Percentiles rank a stretch among this genome's conserved stretches.
These are phyloP conservation scores for Ips typographus DNA, from an alignment of 1,140 invertebrate species.

Conservation along the genomic window DNA sequence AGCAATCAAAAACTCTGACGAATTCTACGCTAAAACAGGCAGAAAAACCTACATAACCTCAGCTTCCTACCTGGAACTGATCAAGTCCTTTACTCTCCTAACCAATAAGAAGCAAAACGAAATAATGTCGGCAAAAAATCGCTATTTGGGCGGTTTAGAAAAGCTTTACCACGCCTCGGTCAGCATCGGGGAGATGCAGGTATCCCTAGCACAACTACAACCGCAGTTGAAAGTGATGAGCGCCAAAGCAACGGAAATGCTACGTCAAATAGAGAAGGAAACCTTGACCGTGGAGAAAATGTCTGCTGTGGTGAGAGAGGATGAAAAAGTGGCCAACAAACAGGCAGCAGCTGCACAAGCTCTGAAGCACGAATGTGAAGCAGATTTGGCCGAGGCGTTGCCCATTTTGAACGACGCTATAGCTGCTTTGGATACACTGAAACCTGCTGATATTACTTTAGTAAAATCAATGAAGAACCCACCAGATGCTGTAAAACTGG, in stretches of 20 bases:
- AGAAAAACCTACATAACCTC: slow-evolving; percentile 88
- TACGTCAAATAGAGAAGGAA: slow-evolving; percentile 83
- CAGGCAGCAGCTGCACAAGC: slow-evolving; percentile 81
- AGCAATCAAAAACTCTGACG: slow-evolving; percentile 61
- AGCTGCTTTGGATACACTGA: slow-evolving; percentile 87
- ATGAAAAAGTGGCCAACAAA: slow-evolving; percentile 85
- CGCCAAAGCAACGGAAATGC: slow-evolving; percentile 78
- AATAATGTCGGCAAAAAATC: slow-evolving; percentile 70
- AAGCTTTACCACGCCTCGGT: slow-evolving; percentile 82
- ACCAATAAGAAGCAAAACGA: slow-evolving; percentile 79
- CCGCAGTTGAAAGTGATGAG: slow-evolving; percentile 85
- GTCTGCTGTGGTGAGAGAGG: slow-evolving; percentile 78
- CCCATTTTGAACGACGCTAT: slow-evolving; percentile 83
- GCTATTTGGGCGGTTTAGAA: slow-evolving; percentile 84
- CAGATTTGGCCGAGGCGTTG: slow-evolving; percentile 85
- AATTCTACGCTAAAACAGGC: slow-evolving; percentile 67
- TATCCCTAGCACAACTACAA: slow-evolving; percentile 76
- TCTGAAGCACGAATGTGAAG: slow-evolving; percentile 87
- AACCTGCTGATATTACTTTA: slow-evolving; percentile 90
- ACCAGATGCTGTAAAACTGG: slow-evolving; percentile 86
- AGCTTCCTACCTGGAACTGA: slow-evolving; percentile 85
- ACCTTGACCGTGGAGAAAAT: slow-evolving; percentile 85
- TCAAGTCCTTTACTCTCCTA: slow-evolving; percentile 76
- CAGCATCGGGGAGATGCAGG: slow-evolving; percentile 75
- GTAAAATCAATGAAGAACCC: slow-evolving; percentile 99